Percentiles rank a stretch among this genome's conserved stretches.
Evolutionary conservation across 1,140 invertebrate genomes (phyloP).

Genomic region (Leptoteleia sp.): DNA sequence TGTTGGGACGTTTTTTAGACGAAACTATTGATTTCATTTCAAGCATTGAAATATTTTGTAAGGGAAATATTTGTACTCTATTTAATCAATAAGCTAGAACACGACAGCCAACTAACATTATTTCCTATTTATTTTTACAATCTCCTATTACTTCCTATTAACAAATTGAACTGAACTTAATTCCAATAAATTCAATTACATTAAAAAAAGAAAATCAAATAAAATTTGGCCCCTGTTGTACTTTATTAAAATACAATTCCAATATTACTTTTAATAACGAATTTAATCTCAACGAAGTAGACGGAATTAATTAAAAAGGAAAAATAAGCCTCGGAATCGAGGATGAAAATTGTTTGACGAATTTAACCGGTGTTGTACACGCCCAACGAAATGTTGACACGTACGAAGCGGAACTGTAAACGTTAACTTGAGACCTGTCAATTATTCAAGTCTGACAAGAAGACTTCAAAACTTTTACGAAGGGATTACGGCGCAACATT

Average conservation of each 20-base stretch:
- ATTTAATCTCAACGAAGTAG: too few species aligned
- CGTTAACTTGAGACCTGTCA: conserved; percentile 21
- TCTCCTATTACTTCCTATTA: too few species aligned
- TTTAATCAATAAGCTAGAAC: conserved; percentile 11
- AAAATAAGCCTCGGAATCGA: too few species aligned
- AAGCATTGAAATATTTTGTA: conserved; percentile 13
- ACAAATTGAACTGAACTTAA: too few species aligned
- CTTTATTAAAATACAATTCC: too few species aligned
- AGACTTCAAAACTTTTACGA: conserved; percentile 30
- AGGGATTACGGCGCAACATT: conserved; percentile 35
- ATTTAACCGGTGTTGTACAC: conserved; percentile 12
- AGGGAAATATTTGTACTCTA: conserved; percentile 13
- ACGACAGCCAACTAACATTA: background rate
- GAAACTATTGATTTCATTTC: conserved; percentile 48
- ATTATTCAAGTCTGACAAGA: conserved; percentile 25
- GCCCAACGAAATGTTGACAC: conserved; percentile 28
- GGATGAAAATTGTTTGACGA: conserved; percentile 11
- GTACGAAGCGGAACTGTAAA: conserved; percentile 6
- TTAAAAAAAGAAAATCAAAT: too few species aligned
- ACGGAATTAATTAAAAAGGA: background rate
- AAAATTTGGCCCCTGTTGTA: too few species aligned
- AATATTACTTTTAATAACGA: too few species aligned
- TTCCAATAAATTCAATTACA: too few species aligned
- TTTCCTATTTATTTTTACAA: too few species aligned
- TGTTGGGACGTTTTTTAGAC: conserved; percentile 34